A percentile compares a stretch with the other conserved stretches of the same genome.
Evolutionary conservation across 1,140 invertebrate genomes (phyloP).

Genomic region (Capitella teleta): DNA sequence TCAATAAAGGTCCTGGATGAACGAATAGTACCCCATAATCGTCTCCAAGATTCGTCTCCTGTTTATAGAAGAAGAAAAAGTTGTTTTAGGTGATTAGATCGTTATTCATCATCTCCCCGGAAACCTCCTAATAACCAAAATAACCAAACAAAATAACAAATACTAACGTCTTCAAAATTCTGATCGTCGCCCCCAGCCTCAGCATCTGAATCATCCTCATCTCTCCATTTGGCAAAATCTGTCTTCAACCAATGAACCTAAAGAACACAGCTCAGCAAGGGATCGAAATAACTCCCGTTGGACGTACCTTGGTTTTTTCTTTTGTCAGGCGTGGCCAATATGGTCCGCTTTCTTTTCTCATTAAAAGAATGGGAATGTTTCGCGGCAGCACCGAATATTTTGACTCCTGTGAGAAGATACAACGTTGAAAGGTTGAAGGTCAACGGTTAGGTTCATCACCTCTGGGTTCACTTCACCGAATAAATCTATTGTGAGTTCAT

Average conservation of each 20-base stretch:
- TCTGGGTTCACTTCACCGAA: constrained; percentile 70
- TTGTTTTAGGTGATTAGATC: no score
- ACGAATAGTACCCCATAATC: no score
- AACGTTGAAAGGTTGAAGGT: neutral
- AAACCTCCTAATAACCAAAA: no score
- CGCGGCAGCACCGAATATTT: constrained; percentile 51
- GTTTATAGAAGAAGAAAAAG: no score
- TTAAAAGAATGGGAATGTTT: constrained; percentile 65
- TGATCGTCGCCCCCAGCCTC: no score
- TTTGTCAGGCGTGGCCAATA: constrained; percentile 81
- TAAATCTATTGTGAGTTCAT: constrained; percentile 74
- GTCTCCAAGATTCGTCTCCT: no score
- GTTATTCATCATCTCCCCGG: no score
- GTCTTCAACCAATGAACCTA: constrained; percentile 87
- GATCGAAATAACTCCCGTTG: constrained; percentile 1
- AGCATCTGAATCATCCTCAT: constrained; percentile 74
- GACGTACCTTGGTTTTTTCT: constrained; percentile 44
- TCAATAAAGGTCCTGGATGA: no score
- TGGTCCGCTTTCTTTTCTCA: constrained; percentile 59
- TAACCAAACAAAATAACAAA: no score
- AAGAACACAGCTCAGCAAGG: constrained; percentile 7
- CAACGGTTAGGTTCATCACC: constrained; percentile 38
- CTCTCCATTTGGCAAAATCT: constrained; percentile 93
- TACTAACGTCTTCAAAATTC: no score
- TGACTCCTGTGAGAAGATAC: constrained; percentile 43